These are phyloP conservation scores for Coelopa frigida DNA, from an alignment of 1,140 invertebrate species.

Conservation along the genomic window DNA sequence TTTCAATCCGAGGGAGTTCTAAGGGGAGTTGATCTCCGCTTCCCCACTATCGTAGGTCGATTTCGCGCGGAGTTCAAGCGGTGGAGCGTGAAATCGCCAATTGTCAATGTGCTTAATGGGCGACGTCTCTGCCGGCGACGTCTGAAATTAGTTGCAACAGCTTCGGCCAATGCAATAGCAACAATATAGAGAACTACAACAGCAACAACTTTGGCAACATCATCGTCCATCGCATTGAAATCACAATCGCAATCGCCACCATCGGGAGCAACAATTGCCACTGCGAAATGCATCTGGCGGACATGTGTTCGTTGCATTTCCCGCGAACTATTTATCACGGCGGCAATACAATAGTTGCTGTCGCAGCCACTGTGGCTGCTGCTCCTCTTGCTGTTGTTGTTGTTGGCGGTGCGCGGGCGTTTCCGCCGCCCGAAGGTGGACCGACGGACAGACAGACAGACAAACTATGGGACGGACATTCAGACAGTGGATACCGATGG, in stretches of 20 bases:
- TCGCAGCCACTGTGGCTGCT: constrained; percentile 7
- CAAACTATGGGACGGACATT: too few relatives aligned
- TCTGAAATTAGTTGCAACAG: constrained; percentile 9
- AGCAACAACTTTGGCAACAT: background rate
- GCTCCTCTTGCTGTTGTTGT: constrained; percentile 15
- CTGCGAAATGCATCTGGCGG: constrained; percentile 6
- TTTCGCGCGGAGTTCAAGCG: too few relatives aligned
- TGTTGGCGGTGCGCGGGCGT: too few relatives aligned
- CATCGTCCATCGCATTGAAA: background rate
- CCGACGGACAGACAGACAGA: too few relatives aligned
- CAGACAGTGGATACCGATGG: background rate
- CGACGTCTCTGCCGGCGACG: constrained; percentile 6
- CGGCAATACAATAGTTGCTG: background rate
- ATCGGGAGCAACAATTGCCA: constrained; percentile 2
- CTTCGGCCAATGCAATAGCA: too few relatives aligned
- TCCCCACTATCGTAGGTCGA: too few relatives aligned
- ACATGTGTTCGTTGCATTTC: constrained; percentile 4
- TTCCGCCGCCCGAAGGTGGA: too few relatives aligned
- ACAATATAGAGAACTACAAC: background rate
- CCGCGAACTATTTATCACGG: background rate
- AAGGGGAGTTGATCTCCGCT: too few relatives aligned
- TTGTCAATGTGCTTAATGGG: constrained; percentile 5
- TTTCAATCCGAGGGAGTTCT: too few relatives aligned
- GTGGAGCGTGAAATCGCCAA: too few relatives aligned
- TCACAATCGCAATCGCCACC: background rate